Evolutionary conservation across 1,140 invertebrate genomes (phyloP), one percentile per base, ranked within the genome.

Genomic region (Panagrolaimus sp.): DNA sequence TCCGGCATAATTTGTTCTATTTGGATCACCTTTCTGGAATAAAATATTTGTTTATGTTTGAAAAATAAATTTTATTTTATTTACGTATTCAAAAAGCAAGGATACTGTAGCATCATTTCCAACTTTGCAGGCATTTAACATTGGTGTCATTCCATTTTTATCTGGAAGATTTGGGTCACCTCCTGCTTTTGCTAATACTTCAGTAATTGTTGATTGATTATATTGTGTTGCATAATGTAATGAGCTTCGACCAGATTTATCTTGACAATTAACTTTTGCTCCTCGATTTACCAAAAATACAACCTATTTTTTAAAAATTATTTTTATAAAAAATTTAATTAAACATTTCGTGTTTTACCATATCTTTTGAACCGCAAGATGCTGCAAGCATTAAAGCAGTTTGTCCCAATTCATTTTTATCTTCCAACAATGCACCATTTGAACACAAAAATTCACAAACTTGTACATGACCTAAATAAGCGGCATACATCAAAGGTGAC

Each of bases 401-500:
- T 55, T 85, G 83, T 52, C 86, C 85, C n/a, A 79, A 75, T 52
- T 79, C 72, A 69, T 86, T 86, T 52, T 80, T 80, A 1, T 83
- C 72, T 73, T 86, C 84, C 0, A 84, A 79, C 68, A 77, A 75
- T 5, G 84, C 85, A 24, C 84, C 83, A 24, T 81, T 80, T 58
- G 84, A 81, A 44, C 87, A 70, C 38, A 87, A 70, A 15, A 84
- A 69, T 69, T 79, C 83, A 9, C 86, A 84, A 43, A 86, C 83
- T 62, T 81, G 83, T 38, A 84, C 83, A 78, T 87, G 85, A n/a
- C 86, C 86, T 67, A 84, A 84, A 70, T 85, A 86, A 68, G 84
- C 83, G 1, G 86, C 86, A 80, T 87, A 87, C 85, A 87, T 86
- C 28, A 87, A 76, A 0, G 86, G 83, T 5, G 86, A 86, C 86